These are phyloP conservation scores for Agapornis canus DNA, from an alignment of 2,797 vertebrate species.

Conservation along the genomic window DNA sequence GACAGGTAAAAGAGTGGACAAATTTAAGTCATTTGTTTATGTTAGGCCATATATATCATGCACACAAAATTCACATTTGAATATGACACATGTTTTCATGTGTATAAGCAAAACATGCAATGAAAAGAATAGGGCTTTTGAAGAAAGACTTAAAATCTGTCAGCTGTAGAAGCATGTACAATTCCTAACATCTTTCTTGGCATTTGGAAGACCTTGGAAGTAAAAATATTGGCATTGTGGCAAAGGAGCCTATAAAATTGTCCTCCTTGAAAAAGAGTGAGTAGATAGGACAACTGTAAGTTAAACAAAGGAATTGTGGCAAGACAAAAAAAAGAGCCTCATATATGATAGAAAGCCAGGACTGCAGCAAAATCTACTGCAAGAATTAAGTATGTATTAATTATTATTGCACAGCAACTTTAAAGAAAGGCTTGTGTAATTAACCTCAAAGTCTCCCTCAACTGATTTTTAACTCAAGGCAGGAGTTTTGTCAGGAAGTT, in stretches of 20 bases:
- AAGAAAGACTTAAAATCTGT: neutral
- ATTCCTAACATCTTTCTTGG: neutral
- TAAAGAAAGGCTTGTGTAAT: constrained; percentile 29
- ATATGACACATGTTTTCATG: neutral
- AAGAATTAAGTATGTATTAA: neutral
- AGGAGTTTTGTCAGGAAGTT: constrained; percentile 22
- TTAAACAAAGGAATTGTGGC: neutral
- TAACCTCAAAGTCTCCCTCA: constrained; percentile 23
- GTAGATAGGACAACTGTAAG: neutral
- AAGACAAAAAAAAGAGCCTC: neutral
- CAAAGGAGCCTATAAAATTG: neutral
- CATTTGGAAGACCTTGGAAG: neutral
- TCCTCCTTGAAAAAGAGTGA: neutral
- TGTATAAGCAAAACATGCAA: neutral
- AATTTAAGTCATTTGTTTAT: neutral
- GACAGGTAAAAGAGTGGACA: neutral
- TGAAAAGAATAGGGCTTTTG: neutral
- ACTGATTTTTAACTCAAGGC: constrained; percentile 3
- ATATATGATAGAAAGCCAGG: neutral
- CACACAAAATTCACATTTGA: neutral
- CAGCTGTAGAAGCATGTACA: neutral
- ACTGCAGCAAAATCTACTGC: constrained; percentile 4
- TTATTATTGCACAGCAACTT: constrained; percentile 13
- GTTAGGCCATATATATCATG: neutral
- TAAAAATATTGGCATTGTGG: neutral